phyloP scores from a whole-genome alignment of 2,113 vertebrate species.

The Hylia prasina region DNA sequence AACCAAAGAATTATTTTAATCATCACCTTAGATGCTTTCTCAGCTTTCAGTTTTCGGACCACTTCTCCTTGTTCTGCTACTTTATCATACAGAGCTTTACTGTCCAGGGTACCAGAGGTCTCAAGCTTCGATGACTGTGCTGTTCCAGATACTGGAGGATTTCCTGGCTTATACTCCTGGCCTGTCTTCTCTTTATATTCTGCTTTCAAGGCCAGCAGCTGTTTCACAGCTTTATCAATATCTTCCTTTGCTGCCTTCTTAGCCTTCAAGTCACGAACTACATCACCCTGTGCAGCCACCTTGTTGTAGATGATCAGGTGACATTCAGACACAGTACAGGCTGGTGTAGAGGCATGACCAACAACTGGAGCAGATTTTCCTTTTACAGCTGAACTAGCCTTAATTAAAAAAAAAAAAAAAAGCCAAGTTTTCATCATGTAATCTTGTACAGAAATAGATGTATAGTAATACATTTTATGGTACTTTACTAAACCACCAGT shows the following conservation, averaged over 20 bases:
- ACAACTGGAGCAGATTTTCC: neutral
- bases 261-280: conserved; percentile 86
- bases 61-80: conserved; percentile 68
- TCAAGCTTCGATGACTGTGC: neutral
- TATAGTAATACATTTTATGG: neutral
- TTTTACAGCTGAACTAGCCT: conserved; percentile 49
- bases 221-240: conserved; percentile 86
- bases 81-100: conserved; percentile 65
- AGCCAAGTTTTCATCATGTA: neutral
- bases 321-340: conserved; percentile 13
- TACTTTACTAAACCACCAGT: neutral
- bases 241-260: conserved; percentile 90
- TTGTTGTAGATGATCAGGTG: conserved; percentile 72
- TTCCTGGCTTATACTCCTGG: conserved; percentile 88
- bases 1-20: neutral
- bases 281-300: conserved; percentile 84
- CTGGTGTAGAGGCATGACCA: neutral
- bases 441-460: neutral
- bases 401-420: neutral
- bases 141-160: conserved; percentile 15
- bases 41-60: conserved; percentile 83
- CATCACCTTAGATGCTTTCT: conserved; percentile 73
- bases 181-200: conserved; percentile 89
- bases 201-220: conserved; percentile 85
- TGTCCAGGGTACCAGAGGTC: neutral